Base-by-base conservation (phyloP, 2,797 vertebrate genomes). In the Danio kyathit region DNA sequence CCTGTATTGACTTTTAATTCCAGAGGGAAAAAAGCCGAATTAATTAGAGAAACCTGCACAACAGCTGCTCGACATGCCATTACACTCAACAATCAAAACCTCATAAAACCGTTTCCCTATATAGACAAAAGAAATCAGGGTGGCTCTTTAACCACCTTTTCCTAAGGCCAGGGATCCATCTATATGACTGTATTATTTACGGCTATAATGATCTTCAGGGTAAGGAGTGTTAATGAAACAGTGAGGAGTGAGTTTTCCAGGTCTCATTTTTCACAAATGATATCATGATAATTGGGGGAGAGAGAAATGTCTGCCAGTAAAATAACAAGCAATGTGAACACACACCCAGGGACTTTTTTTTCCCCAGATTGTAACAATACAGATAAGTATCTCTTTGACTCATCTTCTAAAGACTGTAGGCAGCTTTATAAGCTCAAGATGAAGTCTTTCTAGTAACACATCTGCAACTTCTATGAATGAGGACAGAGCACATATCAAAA, bases 151-250 rank as follows among this genome's bases (percentile, higher is more conserved):
- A 79, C 12, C 44, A 64, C 40, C 21, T 70, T 79, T 65, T 71
- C 51, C 29, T 43, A 71, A 79, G 77, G 72, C 64, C 72, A 71
- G 57, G 49, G 76, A 60, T 74, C 40, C 40, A 38, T 80, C 66
- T 66, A 72, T 57, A 79, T 72, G 74, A 54, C 60, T 63, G 59
- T 74, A 77, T 49, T 79, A 79, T 63, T 82, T 61, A 74, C 6
- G 16, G 65, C 51, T 73, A 40, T 74, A 79, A 75, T 54, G 59
- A 74, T 59, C 49, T 76, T 57, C 43, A 80, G 49, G 57, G 14
- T 67, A 46, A 59, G 48, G 57, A 79, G 67, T 51, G 60, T 74
- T 78, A 71, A 75, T 70, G 69, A 81, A 78, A 78, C 64, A 46
- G 51, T 64, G 77, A 76, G 54, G 48, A 82, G 48, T 63, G 61